A percentile compares a stretch with the other conserved stretches of the same genome.
phyloP scores from a whole-genome alignment of 2,888 invertebrate genomes.

The Loripinus fragilis region DNA sequence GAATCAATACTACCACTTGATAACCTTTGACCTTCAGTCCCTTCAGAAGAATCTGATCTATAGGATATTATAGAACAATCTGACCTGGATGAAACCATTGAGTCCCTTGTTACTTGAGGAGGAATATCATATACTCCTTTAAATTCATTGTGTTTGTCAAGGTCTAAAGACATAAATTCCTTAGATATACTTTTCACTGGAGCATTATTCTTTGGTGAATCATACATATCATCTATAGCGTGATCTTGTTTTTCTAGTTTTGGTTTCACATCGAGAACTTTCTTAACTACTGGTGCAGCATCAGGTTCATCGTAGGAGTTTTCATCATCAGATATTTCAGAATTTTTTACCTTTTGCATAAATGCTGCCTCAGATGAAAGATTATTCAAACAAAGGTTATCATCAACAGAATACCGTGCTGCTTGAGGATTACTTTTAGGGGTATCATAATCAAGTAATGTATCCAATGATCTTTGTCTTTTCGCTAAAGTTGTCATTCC shows the following conservation, averaged over 20 bases:
- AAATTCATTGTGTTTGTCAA: constrained; percentile 39
- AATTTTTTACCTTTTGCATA: neutral
- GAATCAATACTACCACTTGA: constrained; percentile 76
- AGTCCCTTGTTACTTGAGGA: constrained; percentile 83
- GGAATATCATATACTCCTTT: constrained; percentile 83
- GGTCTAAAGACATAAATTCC: constrained; percentile 51
- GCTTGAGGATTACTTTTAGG: constrained; percentile 72
- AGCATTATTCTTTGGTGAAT: constrained; percentile 80
- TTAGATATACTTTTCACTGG: constrained; percentile 61
- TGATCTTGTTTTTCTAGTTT: constrained; percentile 65
- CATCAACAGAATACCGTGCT: constrained; percentile 42
- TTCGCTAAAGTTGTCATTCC: constrained; percentile 39
- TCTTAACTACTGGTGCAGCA: constrained; percentile 32
- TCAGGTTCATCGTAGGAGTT: constrained; percentile 63
- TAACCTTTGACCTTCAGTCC: constrained; percentile 66
- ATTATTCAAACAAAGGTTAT: constrained; percentile 7
- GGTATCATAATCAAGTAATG: constrained; percentile 79
- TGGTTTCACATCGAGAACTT: constrained; percentile 26
- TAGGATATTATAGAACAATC: constrained; percentile 64
- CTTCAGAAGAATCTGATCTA: constrained; percentile 62
- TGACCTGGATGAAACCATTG: constrained; percentile 73
- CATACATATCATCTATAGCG: constrained; percentile 81
- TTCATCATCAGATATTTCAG: constrained; percentile 51
- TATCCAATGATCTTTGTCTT: constrained; percentile 55
- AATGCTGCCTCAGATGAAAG: neutral